A percentile compares a stretch with the other conserved stretches of the same genome.
Evolutionary conservation across 2,888 invertebrate species (phyloP).

Genomic region (Encarsia formosa): DNA sequence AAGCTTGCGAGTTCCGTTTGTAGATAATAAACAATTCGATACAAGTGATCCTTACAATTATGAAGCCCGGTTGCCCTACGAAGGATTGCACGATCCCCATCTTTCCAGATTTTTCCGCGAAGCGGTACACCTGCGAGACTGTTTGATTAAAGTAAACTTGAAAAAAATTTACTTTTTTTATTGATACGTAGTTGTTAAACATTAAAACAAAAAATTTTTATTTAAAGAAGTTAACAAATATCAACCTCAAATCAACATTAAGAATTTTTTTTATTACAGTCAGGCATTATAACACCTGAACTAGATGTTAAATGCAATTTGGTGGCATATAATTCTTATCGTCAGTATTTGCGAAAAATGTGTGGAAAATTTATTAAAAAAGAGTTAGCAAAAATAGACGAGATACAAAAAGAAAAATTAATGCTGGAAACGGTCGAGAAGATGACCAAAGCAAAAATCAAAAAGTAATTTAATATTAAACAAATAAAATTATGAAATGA

Average conservation of each 20-base stretch:
- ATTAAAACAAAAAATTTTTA: not conserved
- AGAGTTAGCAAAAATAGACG: constrained; percentile 32
- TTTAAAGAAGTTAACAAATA: not conserved
- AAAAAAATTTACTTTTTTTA: not conserved
- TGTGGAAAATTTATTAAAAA: constrained; percentile 36
- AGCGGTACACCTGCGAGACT: constrained; percentile 12
- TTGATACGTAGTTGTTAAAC: not conserved
- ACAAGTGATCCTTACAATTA: constrained; percentile 42
- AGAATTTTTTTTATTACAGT: constrained; percentile 8
- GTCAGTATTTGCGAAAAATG: constrained; percentile 46
- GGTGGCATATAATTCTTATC: constrained; percentile 51
- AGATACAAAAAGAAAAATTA: constrained; percentile 21
- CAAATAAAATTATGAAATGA: constrained; percentile 1
- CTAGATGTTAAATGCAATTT: constrained; percentile 50
- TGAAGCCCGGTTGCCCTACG: constrained; percentile 39
- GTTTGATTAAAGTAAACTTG: constrained; percentile 9
- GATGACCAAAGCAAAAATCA: constrained; percentile 5
- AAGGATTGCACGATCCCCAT: constrained; percentile 45
- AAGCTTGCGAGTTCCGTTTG: not conserved
- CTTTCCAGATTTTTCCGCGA: constrained; percentile 35
- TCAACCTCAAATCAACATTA: constrained; percentile 1
- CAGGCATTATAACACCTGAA: constrained; percentile 44
- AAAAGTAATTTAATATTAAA: constrained; percentile 21
- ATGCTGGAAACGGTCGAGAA: constrained; percentile 20
- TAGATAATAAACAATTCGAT: constrained; percentile 29